These are phyloP conservation scores for Gephyroberyx darwinii DNA, from an alignment of 2,797 vertebrate genomes.

Conservation along the genomic window DNA sequence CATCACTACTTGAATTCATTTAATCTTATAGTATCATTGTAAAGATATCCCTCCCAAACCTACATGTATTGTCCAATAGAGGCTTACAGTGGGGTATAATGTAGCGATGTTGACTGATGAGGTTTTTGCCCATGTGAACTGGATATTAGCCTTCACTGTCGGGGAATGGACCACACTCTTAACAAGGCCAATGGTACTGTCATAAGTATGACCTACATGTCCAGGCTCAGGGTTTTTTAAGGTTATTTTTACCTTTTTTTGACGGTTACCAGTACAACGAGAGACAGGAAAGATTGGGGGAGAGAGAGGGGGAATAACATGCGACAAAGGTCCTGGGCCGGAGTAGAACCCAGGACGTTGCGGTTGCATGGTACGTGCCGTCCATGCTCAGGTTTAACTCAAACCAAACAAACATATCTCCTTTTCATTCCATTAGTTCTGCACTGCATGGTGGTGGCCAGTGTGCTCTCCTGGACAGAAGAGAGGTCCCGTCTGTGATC, in stretches of 20 bases:
- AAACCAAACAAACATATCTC: background rate
- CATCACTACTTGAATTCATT: background rate
- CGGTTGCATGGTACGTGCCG: no score
- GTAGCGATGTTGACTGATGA: background rate
- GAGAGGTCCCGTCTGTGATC: conserved; percentile 94
- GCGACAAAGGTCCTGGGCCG: no score
- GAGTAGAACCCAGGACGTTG: no score
- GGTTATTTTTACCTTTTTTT: no score
- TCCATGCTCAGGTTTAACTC: conserved; percentile 2
- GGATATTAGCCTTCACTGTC: conserved; percentile 12
- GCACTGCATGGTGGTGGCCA: conserved; percentile 85
- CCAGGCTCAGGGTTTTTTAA: background rate
- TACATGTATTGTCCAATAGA: background rate
- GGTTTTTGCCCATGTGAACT: conserved; percentile 12
- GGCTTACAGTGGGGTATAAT: background rate
- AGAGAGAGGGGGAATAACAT: no score
- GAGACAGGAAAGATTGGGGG: no score
- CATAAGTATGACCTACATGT: background rate
- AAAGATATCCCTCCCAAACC: no score
- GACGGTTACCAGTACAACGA: no score
- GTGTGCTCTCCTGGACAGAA: conserved; percentile 87
- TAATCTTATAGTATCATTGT: conserved; percentile 8
- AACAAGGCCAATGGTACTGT: conserved; percentile 4
- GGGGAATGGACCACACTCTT: conserved; percentile 9
- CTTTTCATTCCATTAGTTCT: conserved; percentile 77